A percentile compares a stretch with the other conserved stretches of the same genome.
These are phyloP conservation scores for Tolypeutes matacus DNA, from an alignment of 2,797 vertebrate genomes.

Conservation along the genomic window DNA sequence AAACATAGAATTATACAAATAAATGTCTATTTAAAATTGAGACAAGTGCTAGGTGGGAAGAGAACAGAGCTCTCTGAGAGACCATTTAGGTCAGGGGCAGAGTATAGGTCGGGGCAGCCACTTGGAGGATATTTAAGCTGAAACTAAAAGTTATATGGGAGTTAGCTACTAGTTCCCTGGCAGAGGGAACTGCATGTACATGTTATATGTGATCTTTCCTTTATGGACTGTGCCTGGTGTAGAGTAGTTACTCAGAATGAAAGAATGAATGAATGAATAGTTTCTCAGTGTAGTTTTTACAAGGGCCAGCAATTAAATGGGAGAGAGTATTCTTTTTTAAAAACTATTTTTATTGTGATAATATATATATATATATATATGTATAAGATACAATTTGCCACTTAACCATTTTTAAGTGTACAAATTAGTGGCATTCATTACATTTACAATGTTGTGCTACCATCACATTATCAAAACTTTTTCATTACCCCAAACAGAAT, in stretches of 20 bases:
- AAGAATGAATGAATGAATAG: not conserved
- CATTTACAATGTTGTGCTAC: too few relatives aligned
- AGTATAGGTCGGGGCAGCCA: not conserved
- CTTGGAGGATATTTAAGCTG: slow-evolving; percentile 1
- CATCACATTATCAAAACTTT: too few relatives aligned
- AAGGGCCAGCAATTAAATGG: not conserved
- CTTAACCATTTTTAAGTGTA: too few relatives aligned
- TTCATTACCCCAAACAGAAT: too few relatives aligned
- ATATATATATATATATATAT: too few relatives aligned
- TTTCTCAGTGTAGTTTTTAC: not conserved
- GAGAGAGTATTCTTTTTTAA: not conserved
- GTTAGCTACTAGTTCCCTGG: not conserved
- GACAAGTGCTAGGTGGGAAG: not conserved
- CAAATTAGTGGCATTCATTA: too few relatives aligned
- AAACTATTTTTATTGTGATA: not conserved
- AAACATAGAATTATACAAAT: not conserved
- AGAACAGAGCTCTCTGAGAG: not conserved
- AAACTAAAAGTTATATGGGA: not conserved
- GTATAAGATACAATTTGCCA: too few relatives aligned
- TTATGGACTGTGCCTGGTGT: not conserved
- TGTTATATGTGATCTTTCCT: not conserved
- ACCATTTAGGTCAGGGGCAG: not conserved
- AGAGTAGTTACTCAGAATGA: not conserved
- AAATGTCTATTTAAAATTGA: slow-evolving; percentile 6
- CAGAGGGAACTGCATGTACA: not conserved